Percentiles rank a stretch among this genome's conserved stretches.
phyloP scores from a whole-genome alignment of 2,888 invertebrate genomes.

The Rhogogaster chlorosoma region DNA sequence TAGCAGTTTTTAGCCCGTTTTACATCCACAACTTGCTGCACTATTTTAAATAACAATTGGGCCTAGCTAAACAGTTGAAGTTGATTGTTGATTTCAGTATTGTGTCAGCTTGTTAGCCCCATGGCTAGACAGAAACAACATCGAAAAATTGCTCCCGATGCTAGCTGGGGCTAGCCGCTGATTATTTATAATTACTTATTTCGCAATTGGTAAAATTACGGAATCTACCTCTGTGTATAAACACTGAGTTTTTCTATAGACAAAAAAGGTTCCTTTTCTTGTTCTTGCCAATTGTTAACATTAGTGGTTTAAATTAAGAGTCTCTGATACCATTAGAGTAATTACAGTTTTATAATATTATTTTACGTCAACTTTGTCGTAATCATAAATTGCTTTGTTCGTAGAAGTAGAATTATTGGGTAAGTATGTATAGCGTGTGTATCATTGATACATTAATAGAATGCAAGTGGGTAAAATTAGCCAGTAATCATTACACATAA shows the following conservation, averaged over 20 bases:
- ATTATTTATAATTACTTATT: conserved; percentile 5
- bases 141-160: conserved; percentile 71
- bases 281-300: background rate
- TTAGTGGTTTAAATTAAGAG: background rate
- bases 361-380: background rate
- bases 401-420: background rate
- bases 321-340: background rate
- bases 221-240: background rate
- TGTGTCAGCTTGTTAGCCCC: conserved; percentile 63
- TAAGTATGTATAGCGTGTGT: background rate
- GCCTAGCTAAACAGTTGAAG: conserved; percentile 56
- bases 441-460: background rate
- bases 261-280: background rate
- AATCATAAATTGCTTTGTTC: conserved; percentile 19
- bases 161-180: conserved; percentile 64
- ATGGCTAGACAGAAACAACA: conserved; percentile 72
- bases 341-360: background rate
- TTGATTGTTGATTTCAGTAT: conserved; percentile 55
- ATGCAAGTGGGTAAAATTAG: background rate
- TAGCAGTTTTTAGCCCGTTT: conserved; percentile 73
- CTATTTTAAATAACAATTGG: conserved; percentile 43
- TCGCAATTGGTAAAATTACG: background rate
- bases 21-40: conserved; percentile 63
- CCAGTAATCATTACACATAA: background rate
- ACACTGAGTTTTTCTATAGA: background rate